Conservation (phyloP, 1,140 invertebrate species). For the Trachymyrmex cornetzi region DNA sequence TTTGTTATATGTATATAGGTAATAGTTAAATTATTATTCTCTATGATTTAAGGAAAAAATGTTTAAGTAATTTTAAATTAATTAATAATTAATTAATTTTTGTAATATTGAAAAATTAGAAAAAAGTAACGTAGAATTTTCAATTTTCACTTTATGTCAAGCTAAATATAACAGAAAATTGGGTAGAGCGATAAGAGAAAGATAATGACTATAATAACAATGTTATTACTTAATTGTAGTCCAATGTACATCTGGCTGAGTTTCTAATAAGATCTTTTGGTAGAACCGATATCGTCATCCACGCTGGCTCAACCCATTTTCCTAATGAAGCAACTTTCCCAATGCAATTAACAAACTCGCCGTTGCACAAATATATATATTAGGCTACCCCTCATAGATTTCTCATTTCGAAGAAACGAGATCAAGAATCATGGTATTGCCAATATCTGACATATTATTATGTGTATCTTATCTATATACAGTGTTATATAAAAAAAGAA, state of each 20-base stretch:
- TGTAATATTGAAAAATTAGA: background rate
- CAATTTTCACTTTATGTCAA: conserved; percentile 1
- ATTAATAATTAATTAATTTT: background rate
- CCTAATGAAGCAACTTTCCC: conserved; percentile 50
- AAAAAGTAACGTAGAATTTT: background rate
- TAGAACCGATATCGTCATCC: conserved; percentile 22
- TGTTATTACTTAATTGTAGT: conserved; percentile 49
- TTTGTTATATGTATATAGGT: background rate
- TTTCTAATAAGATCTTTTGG: conserved; percentile 46
- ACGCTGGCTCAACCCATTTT: conserved; percentile 35
- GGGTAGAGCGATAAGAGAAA: conserved; percentile 7
- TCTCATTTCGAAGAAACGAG: conserved; percentile 14
- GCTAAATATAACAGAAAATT: conserved; percentile 17
- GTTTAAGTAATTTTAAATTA: background rate
- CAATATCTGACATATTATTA: background rate
- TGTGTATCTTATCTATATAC: conserved; percentile 7
- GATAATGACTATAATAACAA: conserved; percentile 10
- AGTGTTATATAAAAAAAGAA: background rate
- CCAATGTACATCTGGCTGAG: conserved; percentile 23
- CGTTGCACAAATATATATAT: conserved; percentile 14
- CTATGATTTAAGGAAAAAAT: background rate
- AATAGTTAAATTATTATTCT: background rate
- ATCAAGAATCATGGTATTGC: conserved; percentile 15
- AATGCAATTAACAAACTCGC: conserved; percentile 48
- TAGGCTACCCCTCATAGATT: background rate